Conservation (phyloP, 2,888 invertebrate species). For the Sinhomidia bicolor region DNA sequence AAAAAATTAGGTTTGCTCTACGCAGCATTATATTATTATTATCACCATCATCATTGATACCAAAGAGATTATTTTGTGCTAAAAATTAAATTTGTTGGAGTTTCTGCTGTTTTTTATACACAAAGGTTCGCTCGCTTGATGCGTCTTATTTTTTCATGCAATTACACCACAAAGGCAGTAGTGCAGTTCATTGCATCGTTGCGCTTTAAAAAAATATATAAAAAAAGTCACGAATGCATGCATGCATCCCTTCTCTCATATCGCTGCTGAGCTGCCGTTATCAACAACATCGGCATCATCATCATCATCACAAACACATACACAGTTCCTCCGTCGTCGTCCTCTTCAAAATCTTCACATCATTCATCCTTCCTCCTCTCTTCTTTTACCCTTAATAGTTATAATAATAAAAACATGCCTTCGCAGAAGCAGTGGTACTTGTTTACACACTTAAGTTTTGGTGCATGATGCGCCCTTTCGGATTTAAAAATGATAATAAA, state of each 20-base stretch:
- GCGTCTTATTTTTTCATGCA: constrained; percentile 1
- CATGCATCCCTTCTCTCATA: constrained; percentile 11
- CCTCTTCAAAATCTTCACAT: constrained; percentile 13
- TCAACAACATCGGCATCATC: not conserved
- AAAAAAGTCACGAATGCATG: constrained; percentile 42
- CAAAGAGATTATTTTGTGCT: not conserved
- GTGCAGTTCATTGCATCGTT: constrained; percentile 40
- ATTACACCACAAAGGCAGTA: not conserved
- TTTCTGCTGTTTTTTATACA: constrained; percentile 29
- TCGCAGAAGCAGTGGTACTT: not conserved
- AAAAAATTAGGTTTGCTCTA: constrained; percentile 2
- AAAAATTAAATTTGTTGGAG: constrained; percentile 15
- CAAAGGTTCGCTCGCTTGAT: not conserved
- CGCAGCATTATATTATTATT: not conserved
- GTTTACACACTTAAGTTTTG: constrained; percentile 15
- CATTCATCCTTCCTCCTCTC: not conserved
- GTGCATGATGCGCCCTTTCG: constrained; percentile 7
- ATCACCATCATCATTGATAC: not conserved
- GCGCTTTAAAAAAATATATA: not conserved
- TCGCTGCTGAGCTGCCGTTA: not conserved
- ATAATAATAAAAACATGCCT: not conserved
- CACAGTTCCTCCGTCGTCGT: not conserved
- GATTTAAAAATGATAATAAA: constrained; percentile 1
- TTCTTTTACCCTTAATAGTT: not conserved
- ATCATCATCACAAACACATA: not conserved